Percentiles rank a stretch among this genome's conserved stretches.
These are phyloP conservation scores for Chrysochloris asiatica DNA, from an alignment of 2,113 vertebrate species.

Conservation along the genomic window DNA sequence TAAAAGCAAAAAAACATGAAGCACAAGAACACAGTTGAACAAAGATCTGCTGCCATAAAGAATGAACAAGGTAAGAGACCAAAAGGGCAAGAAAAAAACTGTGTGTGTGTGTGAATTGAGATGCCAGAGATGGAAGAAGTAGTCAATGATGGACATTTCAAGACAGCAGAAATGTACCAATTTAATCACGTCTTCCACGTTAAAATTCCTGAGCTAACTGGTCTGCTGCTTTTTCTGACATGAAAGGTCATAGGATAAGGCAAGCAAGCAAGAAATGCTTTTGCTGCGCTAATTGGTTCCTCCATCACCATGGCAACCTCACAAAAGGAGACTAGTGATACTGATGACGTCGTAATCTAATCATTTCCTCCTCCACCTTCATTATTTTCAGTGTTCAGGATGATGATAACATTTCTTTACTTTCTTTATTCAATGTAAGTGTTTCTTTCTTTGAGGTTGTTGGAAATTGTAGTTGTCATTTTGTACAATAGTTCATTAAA, in stretches of 20 bases:
- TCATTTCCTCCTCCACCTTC: neutral
- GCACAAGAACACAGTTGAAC: neutral
- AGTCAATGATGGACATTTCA: neutral
- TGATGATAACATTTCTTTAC: neutral
- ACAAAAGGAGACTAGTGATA: neutral
- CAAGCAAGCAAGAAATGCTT: neutral
- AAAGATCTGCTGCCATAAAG: neutral
- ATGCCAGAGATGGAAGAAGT: neutral
- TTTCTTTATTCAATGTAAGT: neutral
- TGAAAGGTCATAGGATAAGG: neutral
- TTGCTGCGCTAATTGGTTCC: neutral
- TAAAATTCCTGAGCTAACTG: neutral
- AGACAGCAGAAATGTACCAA: neutral
- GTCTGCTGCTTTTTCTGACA: neutral
- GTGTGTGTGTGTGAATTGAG: too few species aligned
- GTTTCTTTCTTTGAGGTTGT: conserved; percentile 14
- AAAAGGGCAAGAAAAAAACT: conserved; percentile 20
- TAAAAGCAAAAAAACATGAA: neutral
- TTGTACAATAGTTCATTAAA: neutral
- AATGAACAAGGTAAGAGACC: neutral
- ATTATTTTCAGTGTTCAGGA: neutral
- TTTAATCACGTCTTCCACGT: neutral
- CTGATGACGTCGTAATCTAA: neutral
- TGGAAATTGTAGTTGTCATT: neutral
- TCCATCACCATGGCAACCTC: conserved; percentile 39